Conservation (phyloP, 2,113 vertebrate species). For the Oceanites oceanicus region DNA sequence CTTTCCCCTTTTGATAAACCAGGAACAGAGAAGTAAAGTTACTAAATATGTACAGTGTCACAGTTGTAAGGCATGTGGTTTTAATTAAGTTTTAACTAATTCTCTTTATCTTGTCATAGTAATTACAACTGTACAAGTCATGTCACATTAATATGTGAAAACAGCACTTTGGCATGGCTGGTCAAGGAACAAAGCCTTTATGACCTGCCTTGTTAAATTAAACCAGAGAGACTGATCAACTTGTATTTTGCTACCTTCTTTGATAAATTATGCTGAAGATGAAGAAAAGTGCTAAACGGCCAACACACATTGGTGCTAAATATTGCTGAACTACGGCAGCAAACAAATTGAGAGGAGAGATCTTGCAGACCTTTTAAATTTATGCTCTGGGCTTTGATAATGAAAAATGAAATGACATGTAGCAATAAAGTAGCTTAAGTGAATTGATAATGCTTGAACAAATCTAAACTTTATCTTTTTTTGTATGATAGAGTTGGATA, state of each 20-base stretch:
- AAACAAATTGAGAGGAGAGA: constrained; percentile 26
- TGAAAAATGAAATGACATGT: background rate
- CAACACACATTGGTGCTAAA: background rate
- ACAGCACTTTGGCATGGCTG: constrained; percentile 55
- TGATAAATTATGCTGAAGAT: constrained; percentile 65
- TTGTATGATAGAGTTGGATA: background rate
- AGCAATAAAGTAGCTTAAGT: background rate
- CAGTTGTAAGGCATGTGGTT: constrained; percentile 58
- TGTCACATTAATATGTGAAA: constrained; percentile 70
- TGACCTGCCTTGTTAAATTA: constrained; percentile 68
- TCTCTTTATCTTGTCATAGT: constrained; percentile 73
- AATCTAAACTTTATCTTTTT: background rate
- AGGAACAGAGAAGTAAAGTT: constrained; percentile 52
- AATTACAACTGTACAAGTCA: constrained; percentile 69
- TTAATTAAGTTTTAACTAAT: constrained; percentile 80
- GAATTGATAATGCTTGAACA: background rate
- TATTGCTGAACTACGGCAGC: background rate
- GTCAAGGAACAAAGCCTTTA: constrained; percentile 60
- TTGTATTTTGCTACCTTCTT: constrained; percentile 53
- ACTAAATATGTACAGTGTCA: constrained; percentile 44
- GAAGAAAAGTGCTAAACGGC: constrained; percentile 43
- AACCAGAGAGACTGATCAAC: constrained; percentile 58
- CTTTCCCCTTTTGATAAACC: constrained; percentile 21
- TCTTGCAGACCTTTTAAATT: constrained; percentile 5
- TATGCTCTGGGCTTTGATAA: background rate